Evolutionary conservation across 2,113 vertebrate genomes (phyloP), one percentile per base, ranked within the genome.

Genomic region (Caracal caracal): DNA sequence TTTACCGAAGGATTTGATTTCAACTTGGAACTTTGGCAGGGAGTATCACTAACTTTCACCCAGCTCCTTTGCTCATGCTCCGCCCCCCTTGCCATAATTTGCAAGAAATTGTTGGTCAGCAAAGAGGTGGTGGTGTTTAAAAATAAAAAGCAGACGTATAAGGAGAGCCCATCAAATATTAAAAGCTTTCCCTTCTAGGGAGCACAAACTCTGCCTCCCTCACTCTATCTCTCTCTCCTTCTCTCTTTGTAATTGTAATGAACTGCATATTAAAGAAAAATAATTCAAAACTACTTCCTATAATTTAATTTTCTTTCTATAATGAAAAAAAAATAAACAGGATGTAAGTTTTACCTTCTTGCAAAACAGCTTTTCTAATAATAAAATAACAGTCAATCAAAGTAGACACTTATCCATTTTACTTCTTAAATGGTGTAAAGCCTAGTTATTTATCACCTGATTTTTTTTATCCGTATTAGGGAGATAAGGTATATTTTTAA

Each of bases 101-200:
- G 97, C 94, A 97, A 98, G 97, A 98, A 99, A 98, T 93, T 98
- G 98, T 98, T 98, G 98, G 98, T 98, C 98, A 98, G 99, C 97
- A 98, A 98, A 98, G 97, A 98, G 97, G 95, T 88, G n/a, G 90
- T 20, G 59, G 81, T 93, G 97, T 98, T 99, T 99, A 99, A 99
- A 99, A 99, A 99, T 99, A 99, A 99, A 96, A 97, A 98, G 95
- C 97, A 98, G 97, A 97, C 98, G 84, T 98, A 98, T 98, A 99
- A 96, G 97, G 98, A 98, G 98, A 98, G 97, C 84, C 88, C 59
- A 5, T 59, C 96, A 84, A 80, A 78, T 95, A 96, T 98, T 98
- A 89, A 96, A 96, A 95, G 88, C 43, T 76, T 28, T 96, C 88
- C 97, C 96, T 98, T 98, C 95, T 95, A 97, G 93, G 84, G 96